phyloP scores from a whole-genome alignment of 2,888 invertebrate species.

The Podabrus alpinus region DNA sequence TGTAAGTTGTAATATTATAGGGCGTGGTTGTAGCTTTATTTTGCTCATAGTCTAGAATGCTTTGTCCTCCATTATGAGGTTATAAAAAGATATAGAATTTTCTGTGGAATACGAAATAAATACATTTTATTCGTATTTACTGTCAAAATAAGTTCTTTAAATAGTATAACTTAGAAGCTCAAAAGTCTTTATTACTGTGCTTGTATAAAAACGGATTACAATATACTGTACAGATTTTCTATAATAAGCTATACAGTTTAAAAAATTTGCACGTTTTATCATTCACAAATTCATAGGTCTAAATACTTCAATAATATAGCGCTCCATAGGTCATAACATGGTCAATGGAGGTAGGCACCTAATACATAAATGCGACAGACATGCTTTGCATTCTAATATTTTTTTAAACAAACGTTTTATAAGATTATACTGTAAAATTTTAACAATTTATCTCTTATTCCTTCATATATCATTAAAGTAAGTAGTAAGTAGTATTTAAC shows the following conservation, averaged over 20 bases:
- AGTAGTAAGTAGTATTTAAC: too few relatives aligned
- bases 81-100: slow-evolving; percentile 9
- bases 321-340: too few relatives aligned
- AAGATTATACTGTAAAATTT: too few relatives aligned
- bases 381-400: too few relatives aligned
- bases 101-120: slow-evolving; percentile 7
- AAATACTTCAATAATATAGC: too few relatives aligned
- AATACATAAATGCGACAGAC: too few relatives aligned
- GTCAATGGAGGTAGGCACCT: too few relatives aligned
- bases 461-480: too few relatives aligned
- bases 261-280: too few relatives aligned
- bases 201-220: slow-evolving; percentile 6
- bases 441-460: too few relatives aligned
- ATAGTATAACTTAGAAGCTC: slow-evolving; percentile 1
- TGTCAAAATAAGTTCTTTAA: slow-evolving; percentile 5
- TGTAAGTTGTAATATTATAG: slow-evolving; percentile 11
- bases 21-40: slow-evolving; percentile 10
- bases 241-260: background rate
- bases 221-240: slow-evolving; percentile 4
- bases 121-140: slow-evolving; percentile 10
- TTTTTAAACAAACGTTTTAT: too few relatives aligned
- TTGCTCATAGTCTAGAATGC: slow-evolving; percentile 8
- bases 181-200: slow-evolving; percentile 4
- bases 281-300: too few relatives aligned
- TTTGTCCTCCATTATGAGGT: slow-evolving; percentile 2